Evolutionary conservation across 2,888 invertebrate species (phyloP), one percentile per base, ranked within the genome.

Genomic region (Melinaea marsaeus): DNA sequence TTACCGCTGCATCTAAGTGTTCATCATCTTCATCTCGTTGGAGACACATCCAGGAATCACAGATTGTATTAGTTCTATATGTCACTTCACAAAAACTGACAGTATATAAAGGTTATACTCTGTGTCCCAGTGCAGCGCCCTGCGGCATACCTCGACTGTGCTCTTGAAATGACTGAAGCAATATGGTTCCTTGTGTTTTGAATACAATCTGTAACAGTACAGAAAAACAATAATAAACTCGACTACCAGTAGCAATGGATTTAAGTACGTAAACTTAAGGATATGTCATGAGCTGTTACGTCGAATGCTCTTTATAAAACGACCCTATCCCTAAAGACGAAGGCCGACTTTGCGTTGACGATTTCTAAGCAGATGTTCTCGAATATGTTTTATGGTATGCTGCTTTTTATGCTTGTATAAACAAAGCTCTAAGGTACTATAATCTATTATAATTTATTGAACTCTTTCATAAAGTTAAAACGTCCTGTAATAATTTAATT

Each of bases 131-230:
- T 56, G 66, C 64, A 58, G 73, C 65, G 71, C 88, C 88, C 72
- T 85, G 86, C 81, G 85, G 82, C 80, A 85, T 83, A 63, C 86
- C 84, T 71, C 80, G 72, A 68, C 74, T 75, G 76, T 75, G 72
- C 77, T 77, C 83, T 78, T 77, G 77, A 71, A 72, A 71, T 75
- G 79, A 88, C 86, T 87, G 87, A 80, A 75, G 77, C 78, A 73
- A 71, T 73, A 74, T 79, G 76, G 75, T 77, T 75, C 75, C 73
- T 67, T 58, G 82, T 90, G 90, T 90, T 90, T 88, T 88, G 85
- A 86, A 89, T 87, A 88, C 89, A 86, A 86, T 87, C 90, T 90
- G 89, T 83, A 89, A 88, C 83, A 85, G 83, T 86, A 84, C 85
- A 78, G 85, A 88, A 89, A 85, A 88, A 88, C 84, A 89, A 89